Evolutionary conservation across 1,140 invertebrate species (phyloP).

Genomic region (Calycopis cecrops): DNA sequence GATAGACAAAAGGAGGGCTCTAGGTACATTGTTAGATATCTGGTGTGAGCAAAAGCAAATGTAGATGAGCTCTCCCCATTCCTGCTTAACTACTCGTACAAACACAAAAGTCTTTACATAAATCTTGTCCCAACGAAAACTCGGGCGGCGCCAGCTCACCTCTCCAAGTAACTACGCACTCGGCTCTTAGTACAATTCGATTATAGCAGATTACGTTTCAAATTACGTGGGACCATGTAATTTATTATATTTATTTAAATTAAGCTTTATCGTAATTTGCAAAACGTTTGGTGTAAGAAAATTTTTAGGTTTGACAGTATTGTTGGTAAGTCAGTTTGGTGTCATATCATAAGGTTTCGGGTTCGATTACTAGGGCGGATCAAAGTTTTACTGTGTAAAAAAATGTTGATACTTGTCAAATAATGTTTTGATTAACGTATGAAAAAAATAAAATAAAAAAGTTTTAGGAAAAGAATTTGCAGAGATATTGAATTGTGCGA

Average conservation of each 20-base stretch:
- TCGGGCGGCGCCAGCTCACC: constrained; percentile 59
- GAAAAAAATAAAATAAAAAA: too few relatives aligned
- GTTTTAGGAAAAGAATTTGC: too few relatives aligned
- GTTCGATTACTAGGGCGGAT: too few relatives aligned
- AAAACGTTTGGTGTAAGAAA: too few relatives aligned
- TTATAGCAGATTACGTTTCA: constrained; percentile 24
- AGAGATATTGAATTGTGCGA: too few relatives aligned
- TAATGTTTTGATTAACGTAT: too few relatives aligned
- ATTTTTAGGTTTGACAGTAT: too few relatives aligned
- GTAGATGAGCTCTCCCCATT: constrained; percentile 65
- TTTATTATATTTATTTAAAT: constrained; percentile 9
- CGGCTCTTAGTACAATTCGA: constrained; percentile 48
- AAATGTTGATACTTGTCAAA: too few relatives aligned
- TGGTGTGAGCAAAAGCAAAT: constrained; percentile 63
- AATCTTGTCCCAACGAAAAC: constrained; percentile 70
- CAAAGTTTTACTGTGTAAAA: too few relatives aligned
- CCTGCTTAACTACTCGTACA: constrained; percentile 72
- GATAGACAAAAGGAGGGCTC: constrained; percentile 54
- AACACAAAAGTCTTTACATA: constrained; percentile 76
- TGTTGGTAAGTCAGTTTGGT: too few relatives aligned
- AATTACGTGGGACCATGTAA: constrained; percentile 6
- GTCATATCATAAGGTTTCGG: too few relatives aligned
- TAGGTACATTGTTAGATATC: constrained; percentile 39
- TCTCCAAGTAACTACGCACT: constrained; percentile 51
- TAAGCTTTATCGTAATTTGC: background rate